These are phyloP conservation scores for Pitangus sulphuratus DNA, from an alignment of 2,797 vertebrate genomes.

Conservation along the genomic window DNA sequence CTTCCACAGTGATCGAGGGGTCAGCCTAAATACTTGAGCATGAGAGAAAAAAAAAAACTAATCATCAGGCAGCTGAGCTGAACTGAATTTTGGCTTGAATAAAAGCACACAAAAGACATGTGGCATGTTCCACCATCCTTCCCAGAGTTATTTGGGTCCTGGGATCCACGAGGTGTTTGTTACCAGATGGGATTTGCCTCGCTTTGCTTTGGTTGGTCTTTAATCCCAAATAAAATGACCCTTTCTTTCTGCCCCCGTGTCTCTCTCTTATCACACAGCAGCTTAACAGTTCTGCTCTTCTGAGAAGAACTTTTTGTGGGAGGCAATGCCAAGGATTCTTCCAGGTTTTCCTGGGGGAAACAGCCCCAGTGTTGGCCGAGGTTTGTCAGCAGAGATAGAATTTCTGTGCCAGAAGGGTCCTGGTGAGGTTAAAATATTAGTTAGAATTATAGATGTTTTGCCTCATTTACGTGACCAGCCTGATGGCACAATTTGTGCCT, in stretches of 20 bases:
- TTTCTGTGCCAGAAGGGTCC: not conserved
- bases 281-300: not conserved
- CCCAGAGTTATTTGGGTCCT: accelerated
- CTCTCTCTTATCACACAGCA: not conserved
- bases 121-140: not conserved
- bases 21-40: not conserved
- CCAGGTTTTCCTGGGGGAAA: not conserved
- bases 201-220: not conserved
- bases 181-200: not conserved
- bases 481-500: not conserved
- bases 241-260: not conserved
- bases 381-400: not conserved
- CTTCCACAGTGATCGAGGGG: not conserved
- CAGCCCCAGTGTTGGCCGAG: not conserved
- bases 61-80: not conserved
- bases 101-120: not conserved
- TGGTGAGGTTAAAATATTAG: not conserved
- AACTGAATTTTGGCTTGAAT: not conserved
- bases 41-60: not conserved
- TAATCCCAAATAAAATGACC: not conserved
- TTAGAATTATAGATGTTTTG: not conserved
- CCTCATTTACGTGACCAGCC: not conserved
- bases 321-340: not conserved
- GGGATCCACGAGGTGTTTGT: accelerated
- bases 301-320: not conserved